These are phyloP conservation scores for Acleris cristana DNA, from an alignment of 2,888 invertebrate species.

Conservation along the genomic window DNA sequence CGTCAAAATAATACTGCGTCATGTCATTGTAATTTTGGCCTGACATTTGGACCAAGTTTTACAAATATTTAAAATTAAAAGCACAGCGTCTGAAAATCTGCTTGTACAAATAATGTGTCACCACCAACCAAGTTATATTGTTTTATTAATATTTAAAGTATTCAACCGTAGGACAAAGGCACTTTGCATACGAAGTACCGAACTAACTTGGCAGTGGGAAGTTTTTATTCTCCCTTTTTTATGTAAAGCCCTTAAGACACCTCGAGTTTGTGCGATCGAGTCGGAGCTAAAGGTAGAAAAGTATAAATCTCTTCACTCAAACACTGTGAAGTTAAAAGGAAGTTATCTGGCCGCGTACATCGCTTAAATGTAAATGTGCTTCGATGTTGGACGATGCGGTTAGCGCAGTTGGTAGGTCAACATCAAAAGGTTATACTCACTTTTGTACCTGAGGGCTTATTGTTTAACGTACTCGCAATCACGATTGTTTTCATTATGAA, in stretches of 20 bases:
- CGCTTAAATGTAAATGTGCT: no score
- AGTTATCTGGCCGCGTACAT: neutral
- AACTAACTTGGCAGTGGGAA: constrained; percentile 19
- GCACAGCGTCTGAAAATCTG: neutral
- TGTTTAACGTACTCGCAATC: no score
- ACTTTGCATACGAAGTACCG: constrained; percentile 26
- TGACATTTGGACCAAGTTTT: no score
- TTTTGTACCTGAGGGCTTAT: no score
- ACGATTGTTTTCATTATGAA: no score
- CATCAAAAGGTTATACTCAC: no score
- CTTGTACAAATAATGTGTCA: constrained; percentile 10
- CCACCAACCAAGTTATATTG: constrained; percentile 5
- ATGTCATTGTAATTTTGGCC: no score
- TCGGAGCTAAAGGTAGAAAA: constrained; percentile 15
- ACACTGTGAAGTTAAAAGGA: constrained; percentile 6
- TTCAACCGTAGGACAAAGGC: constrained; percentile 1
- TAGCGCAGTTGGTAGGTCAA: no score
- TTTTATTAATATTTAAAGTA: constrained; percentile 22
- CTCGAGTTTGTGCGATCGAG: constrained; percentile 7
- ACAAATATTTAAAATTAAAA: no score
- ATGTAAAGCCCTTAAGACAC: constrained; percentile 22
- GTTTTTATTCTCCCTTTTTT: constrained; percentile 22
- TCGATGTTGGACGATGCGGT: no score
- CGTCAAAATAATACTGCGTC: no score
- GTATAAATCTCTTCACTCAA: constrained; percentile 16